Evolutionary conservation across 2,888 invertebrate genomes (phyloP).

Genomic region (Lasioglossum morio): DNA sequence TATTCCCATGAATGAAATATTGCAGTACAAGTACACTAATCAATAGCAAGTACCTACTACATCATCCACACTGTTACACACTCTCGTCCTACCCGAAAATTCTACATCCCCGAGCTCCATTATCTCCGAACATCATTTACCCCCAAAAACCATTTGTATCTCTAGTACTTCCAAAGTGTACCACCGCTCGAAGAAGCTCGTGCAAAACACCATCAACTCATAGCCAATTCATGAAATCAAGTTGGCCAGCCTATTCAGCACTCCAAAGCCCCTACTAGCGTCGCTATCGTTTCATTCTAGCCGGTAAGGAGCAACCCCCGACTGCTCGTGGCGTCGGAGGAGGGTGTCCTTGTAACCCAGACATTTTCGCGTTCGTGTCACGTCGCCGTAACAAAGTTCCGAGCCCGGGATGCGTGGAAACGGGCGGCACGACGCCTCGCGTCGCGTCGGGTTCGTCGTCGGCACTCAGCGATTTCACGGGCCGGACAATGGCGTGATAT

Average conservation of each 20-base stretch:
- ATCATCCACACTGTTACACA: not conserved
- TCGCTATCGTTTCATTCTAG: not conserved
- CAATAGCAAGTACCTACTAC: not conserved
- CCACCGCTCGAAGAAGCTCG: not conserved
- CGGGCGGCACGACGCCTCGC: conserved; percentile 40
- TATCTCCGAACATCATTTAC: not conserved
- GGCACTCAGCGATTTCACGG: conserved; percentile 55
- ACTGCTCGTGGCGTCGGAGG: not conserved
- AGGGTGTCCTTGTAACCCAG: conserved; percentile 36
- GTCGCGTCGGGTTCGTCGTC: conserved; percentile 28
- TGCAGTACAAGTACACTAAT: not conserved
- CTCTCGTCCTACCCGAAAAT: no score
- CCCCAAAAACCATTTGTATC: not conserved
- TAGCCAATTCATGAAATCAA: not conserved
- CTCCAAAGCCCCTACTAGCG: not conserved
- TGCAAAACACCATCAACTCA: not conserved
- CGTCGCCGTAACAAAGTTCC: conserved; percentile 57
- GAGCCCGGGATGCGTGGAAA: conserved; percentile 51
- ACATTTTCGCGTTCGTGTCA: conserved; percentile 50
- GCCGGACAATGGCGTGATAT: conserved; percentile 65
- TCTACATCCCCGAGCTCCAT: not conserved
- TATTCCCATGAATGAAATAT: not conserved
- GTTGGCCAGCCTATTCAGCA: not conserved
- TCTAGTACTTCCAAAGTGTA: not conserved
- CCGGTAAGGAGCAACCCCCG: not conserved